Percentiles rank a stretch among this genome's conserved stretches.
Conservation (phyloP, 2,113 vertebrate genomes). For the Coturnix japonica region DNA sequence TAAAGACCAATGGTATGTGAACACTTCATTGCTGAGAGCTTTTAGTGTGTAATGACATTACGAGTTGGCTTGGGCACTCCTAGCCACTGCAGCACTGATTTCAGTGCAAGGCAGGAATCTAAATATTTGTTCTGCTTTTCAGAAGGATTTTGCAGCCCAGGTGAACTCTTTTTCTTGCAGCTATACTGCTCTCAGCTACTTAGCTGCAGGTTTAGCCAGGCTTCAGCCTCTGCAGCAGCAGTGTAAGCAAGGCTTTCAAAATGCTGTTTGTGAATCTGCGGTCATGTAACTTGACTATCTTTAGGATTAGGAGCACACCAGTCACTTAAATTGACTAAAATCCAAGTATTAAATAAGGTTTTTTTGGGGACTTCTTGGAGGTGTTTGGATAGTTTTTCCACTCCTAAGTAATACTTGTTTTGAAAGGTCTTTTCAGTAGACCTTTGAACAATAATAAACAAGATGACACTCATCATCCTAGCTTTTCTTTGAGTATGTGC, state of each 20-base stretch:
- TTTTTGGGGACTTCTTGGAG: not conserved
- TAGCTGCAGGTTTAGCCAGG: not conserved
- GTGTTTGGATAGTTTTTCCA: not conserved
- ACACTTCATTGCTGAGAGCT: not conserved
- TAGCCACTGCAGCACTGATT: not conserved
- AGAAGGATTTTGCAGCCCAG: not conserved
- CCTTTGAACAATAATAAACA: not conserved
- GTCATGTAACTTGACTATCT: not conserved
- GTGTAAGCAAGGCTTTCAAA: not conserved
- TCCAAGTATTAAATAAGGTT: not conserved
- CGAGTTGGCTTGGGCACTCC: not conserved
- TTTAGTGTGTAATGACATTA: not conserved
- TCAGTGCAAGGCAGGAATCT: not conserved
- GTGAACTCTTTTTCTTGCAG: not conserved
- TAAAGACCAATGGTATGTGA: not conserved
- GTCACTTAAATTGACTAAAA: not conserved
- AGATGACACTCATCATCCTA: not conserved
- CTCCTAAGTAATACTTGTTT: not conserved
- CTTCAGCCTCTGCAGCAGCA: not conserved
- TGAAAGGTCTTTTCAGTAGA: not conserved
- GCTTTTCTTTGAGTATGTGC: not conserved
- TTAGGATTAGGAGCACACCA: not conserved
- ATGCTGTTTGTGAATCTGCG: not conserved
- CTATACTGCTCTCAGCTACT: not conserved
- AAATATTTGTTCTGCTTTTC: slow-evolving; percentile 37